These are phyloP conservation scores for Tillus elongatus DNA, from an alignment of 2,888 invertebrate species.

Conservation along the genomic window DNA sequence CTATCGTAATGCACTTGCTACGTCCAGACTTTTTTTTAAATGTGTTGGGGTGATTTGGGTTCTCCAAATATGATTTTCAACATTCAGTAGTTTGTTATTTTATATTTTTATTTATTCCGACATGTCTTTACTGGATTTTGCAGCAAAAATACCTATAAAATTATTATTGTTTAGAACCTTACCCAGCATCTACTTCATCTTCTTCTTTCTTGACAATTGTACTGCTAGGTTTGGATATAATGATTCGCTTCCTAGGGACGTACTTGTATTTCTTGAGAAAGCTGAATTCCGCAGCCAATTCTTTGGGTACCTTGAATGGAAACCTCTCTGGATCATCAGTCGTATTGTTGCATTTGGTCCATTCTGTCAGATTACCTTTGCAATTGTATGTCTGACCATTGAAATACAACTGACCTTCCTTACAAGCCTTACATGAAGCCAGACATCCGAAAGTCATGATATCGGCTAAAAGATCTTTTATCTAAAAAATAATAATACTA, in stretches of 20 bases:
- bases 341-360: conserved; percentile 75
- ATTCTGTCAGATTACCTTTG: conserved; percentile 64
- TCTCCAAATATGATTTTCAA: too few species aligned
- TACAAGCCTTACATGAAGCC: conserved; percentile 69
- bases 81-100: too few species aligned
- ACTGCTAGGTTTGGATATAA: conserved; percentile 44
- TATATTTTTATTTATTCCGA: too few species aligned
- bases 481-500: conserved; percentile 46
- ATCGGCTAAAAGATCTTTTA: conserved; percentile 71
- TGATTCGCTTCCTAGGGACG: conserved; percentile 48
- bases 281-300: conserved; percentile 46
- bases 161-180: too few species aligned
- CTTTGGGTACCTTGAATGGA: conserved; percentile 59
- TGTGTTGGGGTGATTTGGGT: too few species aligned
- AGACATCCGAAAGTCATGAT: conserved; percentile 82
- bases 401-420: conserved; percentile 60
- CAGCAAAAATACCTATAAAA: too few species aligned
- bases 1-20: too few species aligned
- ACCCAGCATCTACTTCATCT: conserved; percentile 29
- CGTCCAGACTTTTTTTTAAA: too few species aligned
- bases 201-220: conserved; percentile 27
- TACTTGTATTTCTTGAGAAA: conserved; percentile 56
- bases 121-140: too few species aligned
- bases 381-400: conserved; percentile 75
- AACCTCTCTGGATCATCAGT: conserved; percentile 60